Evolutionary conservation across 2,888 invertebrate genomes (phyloP), one percentile per base, ranked within the genome.

Genomic region (Patella depressa): DNA sequence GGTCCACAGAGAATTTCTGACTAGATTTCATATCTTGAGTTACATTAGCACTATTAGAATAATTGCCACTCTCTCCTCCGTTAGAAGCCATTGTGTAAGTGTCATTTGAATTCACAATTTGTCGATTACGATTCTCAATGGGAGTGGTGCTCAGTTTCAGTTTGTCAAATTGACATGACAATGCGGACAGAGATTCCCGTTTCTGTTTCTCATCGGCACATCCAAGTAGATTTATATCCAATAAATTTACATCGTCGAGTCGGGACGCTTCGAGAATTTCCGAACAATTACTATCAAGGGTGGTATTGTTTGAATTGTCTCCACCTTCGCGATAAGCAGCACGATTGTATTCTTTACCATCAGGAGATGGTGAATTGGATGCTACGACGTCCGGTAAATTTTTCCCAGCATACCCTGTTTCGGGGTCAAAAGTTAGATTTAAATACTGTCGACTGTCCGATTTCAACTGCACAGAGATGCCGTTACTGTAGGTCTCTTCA

Each of bases 351-450:
- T 54, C 57, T n/a, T 72, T 45, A 55, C 34, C 17, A 19, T 74
- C 73, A 19, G 76, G 76, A 53, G 80, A 76, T 24, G 76, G 74
- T 34, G 78, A 80, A 29, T 76, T 78, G 12, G 80, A 78, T 17
- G 76, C 75, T 54, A 80, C 79, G 45, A 80, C 77, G 77, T 80
- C 80, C 17, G 80, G 80, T 69, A 79, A 65, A 71, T 75, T 77
- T 14, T 9, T 70, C n/a, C 24, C 24, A 19, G 24, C 65, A 24
- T 65, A 65, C 4, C 65, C 65, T 24, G 19, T 77, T 71, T 85
- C 85, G 34, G 81, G 83, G 74, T 85, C 85, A 83, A 87, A 87
- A 17, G 85, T 85, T 72, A 87, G 78, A 76, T 87, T 87, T 5
- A 87, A 79, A 77, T 85, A 87, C 73, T 85, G 84, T 19, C 84